phyloP scores from a whole-genome alignment of 2,797 vertebrate species.

The Anas capensis region DNA sequence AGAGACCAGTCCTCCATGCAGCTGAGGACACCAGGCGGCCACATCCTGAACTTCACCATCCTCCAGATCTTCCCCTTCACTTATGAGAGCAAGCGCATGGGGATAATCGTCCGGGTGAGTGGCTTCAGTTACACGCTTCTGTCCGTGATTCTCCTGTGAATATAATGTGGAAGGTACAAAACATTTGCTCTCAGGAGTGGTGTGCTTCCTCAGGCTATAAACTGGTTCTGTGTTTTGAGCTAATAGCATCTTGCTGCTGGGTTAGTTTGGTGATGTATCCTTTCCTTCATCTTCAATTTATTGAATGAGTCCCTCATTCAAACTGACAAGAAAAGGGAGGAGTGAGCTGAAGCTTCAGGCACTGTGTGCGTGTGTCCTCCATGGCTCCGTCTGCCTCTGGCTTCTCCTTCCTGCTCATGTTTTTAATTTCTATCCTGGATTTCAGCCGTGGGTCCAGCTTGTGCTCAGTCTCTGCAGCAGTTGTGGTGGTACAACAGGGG shows the following conservation, averaged over 20 bases:
- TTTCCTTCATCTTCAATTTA: background rate
- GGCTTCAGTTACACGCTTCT: fast-evolving
- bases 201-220: background rate
- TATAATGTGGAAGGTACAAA: fast-evolving
- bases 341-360: background rate
- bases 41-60: constrained; percentile 98
- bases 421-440: background rate
- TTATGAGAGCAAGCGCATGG: constrained; percentile 99
- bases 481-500: background rate
- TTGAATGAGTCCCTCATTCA: background rate
- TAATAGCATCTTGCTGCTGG: background rate
- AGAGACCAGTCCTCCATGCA: constrained; percentile 97
- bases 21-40: constrained; percentile 97
- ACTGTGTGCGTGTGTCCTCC: background rate
- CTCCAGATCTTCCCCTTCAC: constrained; percentile 98
- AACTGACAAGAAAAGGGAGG: background rate
- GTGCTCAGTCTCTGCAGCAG: background rate
- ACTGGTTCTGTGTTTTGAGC: background rate
- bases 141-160: background rate
- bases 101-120: constrained; percentile 94
- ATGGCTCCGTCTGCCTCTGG: background rate
- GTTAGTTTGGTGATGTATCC: background rate
- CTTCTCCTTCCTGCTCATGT: background rate
- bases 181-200: background rate
- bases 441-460: background rate